Evolutionary conservation across 2,888 invertebrate genomes (phyloP).

Genomic region (Synergus itoensis): DNA sequence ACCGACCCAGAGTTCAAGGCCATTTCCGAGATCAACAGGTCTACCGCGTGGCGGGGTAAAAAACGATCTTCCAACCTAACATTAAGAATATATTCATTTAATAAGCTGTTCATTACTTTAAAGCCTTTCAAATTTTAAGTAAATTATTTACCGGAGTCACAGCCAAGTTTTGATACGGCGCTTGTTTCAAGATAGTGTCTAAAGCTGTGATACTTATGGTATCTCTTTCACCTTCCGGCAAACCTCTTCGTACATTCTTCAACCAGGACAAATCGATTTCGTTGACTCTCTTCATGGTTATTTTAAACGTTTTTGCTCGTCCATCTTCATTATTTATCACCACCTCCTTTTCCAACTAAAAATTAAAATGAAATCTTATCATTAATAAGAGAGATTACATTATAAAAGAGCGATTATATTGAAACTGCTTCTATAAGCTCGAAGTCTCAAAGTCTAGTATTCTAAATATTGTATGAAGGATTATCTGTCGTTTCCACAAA

Average conservation of each 20-base stretch:
- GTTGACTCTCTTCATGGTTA: constrained; percentile 80
- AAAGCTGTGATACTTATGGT: constrained; percentile 87
- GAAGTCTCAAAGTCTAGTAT: no score
- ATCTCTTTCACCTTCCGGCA: constrained; percentile 84
- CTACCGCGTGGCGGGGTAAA: constrained; percentile 81
- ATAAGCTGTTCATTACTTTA: neutral
- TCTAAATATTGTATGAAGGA: neutral
- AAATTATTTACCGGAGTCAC: constrained; percentile 54
- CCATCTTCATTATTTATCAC: constrained; percentile 75
- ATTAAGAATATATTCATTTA: neutral
- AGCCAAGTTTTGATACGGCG: constrained; percentile 79
- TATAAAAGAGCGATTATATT: no score
- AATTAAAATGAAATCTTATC: constrained; percentile 17
- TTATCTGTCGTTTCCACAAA: neutral
- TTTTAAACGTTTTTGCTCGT: constrained; percentile 73
- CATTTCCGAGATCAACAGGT: constrained; percentile 85
- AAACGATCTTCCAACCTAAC: constrained; percentile 86
- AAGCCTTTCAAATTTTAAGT: no score
- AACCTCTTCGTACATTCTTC: constrained; percentile 79
- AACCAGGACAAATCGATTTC: constrained; percentile 80
- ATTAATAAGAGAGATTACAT: neutral
- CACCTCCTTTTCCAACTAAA: constrained; percentile 60
- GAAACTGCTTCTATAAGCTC: no score
- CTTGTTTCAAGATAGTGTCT: constrained; percentile 88
- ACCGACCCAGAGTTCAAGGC: constrained; percentile 95